Conservation (phyloP, 2,797 vertebrate genomes). For the Geotrypetes seraphini region DNA sequence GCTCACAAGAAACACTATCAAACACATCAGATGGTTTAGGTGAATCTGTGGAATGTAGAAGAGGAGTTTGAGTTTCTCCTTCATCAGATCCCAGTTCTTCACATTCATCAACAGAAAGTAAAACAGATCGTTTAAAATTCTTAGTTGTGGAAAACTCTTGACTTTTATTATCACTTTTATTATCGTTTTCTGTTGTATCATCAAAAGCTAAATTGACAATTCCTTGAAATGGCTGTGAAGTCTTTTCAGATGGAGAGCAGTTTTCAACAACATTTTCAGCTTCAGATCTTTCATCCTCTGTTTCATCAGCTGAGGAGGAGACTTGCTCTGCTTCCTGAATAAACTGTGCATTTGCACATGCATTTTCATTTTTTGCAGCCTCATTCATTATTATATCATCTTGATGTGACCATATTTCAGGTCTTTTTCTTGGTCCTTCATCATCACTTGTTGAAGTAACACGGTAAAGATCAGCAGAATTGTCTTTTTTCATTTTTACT, state of each 20-base stretch:
- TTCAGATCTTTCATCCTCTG: conserved; percentile 88
- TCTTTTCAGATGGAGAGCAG: conserved; percentile 37
- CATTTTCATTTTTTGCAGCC: conserved; percentile 37
- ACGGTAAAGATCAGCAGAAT: conserved; percentile 58
- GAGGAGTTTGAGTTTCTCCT: conserved; percentile 54
- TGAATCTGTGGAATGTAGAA: conserved; percentile 35
- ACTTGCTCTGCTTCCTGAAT: conserved; percentile 69
- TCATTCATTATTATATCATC: conserved; percentile 37
- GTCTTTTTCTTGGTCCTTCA: conserved; percentile 59
- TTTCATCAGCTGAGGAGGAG: conserved; percentile 86
- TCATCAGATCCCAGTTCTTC: conserved; percentile 94
- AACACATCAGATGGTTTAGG: conserved; percentile 76
- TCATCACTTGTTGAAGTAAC: conserved; percentile 81
- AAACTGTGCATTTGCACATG: conserved; percentile 47
- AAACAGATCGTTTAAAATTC: conserved; percentile 79
- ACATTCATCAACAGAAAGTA: conserved; percentile 95
- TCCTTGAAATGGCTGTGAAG: conserved; percentile 74
- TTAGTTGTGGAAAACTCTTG: conserved; percentile 61
- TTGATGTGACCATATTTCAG: conserved; percentile 67
- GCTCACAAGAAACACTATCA: conserved; percentile 47
- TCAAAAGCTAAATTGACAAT: conserved; percentile 93
- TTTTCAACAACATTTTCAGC: conserved; percentile 68
- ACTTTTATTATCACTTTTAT: conserved; percentile 57
- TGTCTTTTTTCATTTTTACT: conserved; percentile 81
- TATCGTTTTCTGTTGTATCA: conserved; percentile 73